Conservation (phyloP, 2,797 vertebrate species). For the Tapera naevia region DNA sequence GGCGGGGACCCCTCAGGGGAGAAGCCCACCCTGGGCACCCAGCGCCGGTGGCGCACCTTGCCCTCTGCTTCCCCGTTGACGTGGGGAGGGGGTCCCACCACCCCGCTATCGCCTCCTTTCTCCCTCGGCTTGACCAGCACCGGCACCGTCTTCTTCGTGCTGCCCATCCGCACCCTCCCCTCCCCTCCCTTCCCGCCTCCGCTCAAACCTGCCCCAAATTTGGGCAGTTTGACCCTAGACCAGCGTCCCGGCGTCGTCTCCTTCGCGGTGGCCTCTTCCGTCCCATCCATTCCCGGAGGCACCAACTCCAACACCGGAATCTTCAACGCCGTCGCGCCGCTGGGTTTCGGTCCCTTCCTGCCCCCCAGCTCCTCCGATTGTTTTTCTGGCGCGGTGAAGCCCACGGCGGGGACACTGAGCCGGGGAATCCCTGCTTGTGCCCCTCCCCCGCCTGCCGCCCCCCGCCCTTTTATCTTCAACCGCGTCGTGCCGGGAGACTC, state of each 20-base stretch:
- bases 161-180: slow-evolving; percentile 68
- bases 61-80: slow-evolving; percentile 29
- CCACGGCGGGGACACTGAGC: too few relatives aligned
- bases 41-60: slow-evolving; percentile 66
- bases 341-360: too few relatives aligned
- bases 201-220: slow-evolving; percentile 79
- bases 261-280: neutral
- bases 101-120: neutral
- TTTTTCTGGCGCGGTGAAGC: too few relatives aligned
- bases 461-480: neutral
- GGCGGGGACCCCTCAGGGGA: neutral
- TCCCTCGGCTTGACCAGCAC: slow-evolving; percentile 74
- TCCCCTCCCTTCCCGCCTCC: slow-evolving; percentile 55
- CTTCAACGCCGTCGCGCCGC: too few relatives aligned
- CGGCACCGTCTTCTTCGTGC: slow-evolving; percentile 79
- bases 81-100: neutral
- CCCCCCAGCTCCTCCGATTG: too few relatives aligned
- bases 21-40: slow-evolving; percentile 58
- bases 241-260: slow-evolving; percentile 15
- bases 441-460: fast-evolving
- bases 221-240: slow-evolving; percentile 82
- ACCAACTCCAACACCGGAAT: too few relatives aligned
- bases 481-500: fast-evolving
- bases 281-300: too few relatives aligned
- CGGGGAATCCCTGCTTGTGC: neutral